A percentile compares a stretch with the other conserved stretches of the same genome.
phyloP scores from a whole-genome alignment of 1,140 invertebrate species.

The Diorhabda carinulata region DNA sequence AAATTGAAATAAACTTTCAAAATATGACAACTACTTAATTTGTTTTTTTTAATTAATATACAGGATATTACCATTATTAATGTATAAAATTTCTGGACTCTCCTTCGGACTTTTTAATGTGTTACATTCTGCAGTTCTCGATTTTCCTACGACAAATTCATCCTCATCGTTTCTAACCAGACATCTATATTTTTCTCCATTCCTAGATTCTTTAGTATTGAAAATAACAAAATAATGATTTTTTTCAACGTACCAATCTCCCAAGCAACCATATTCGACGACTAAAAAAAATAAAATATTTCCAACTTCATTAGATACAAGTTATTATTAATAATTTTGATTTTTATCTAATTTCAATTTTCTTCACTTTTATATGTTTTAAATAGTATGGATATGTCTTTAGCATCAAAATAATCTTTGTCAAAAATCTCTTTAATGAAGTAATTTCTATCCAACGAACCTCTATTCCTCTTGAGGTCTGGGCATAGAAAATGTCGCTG shows the following conservation, averaged over 20 bases:
- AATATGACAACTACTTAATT: neutral
- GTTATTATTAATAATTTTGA: too few species aligned
- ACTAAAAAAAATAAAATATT: constrained; percentile 50
- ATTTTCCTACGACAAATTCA: constrained; percentile 83
- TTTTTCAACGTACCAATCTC: constrained; percentile 93
- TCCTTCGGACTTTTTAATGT: constrained; percentile 88
- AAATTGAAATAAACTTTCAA: too few species aligned
- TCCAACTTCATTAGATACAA: too few species aligned
- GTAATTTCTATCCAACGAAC: too few species aligned
- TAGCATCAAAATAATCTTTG: too few species aligned
- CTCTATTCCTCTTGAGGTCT: too few species aligned
- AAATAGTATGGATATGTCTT: too few species aligned
- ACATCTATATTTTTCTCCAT: constrained; percentile 90
- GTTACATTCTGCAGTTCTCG: constrained; percentile 89
- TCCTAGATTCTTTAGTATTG: constrained; percentile 91
- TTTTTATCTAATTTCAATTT: too few species aligned
- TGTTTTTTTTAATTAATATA: neutral
- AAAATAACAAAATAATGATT: constrained; percentile 94
- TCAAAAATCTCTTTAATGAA: too few species aligned
- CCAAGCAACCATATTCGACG: constrained; percentile 89
- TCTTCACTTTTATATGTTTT: too few species aligned
- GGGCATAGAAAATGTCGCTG: too few species aligned
- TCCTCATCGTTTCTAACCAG: constrained; percentile 93
- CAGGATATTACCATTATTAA: constrained; percentile 60
- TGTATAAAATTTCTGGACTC: constrained; percentile 81